phyloP scores from a whole-genome alignment of 2,888 invertebrate genomes.

The Sipha maydis region DNA sequence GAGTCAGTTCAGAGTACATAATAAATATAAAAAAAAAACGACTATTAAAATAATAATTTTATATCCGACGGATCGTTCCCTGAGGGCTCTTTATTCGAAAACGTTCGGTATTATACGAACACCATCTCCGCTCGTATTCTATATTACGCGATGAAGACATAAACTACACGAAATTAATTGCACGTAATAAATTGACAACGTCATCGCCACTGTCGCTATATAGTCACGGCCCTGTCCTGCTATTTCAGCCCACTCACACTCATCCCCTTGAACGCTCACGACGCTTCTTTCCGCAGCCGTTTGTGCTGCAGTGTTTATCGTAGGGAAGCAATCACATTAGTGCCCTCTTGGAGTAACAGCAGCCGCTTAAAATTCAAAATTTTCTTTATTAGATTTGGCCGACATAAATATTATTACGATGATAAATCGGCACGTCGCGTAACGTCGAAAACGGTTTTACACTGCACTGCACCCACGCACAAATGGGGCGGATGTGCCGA shows the following conservation, averaged over 20 bases:
- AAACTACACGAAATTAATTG: conserved; percentile 58
- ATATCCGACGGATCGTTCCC: conserved; percentile 37
- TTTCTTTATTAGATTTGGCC: conserved; percentile 56
- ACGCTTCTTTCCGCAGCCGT: neutral
- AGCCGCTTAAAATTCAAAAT: conserved; percentile 54
- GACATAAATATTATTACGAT: conserved; percentile 49
- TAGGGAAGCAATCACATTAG: conserved; percentile 55
- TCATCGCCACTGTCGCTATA: conserved; percentile 4
- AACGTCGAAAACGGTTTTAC: conserved; percentile 25
- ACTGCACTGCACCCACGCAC: neutral
- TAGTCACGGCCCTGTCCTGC: too few relatives aligned
- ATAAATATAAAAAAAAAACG: conserved; percentile 12
- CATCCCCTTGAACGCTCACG: neutral
- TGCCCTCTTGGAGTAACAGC: conserved; percentile 22
- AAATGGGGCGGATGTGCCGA: conserved; percentile 36
- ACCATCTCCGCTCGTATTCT: neutral
- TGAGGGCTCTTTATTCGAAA: conserved; percentile 23
- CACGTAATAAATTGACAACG: conserved; percentile 60
- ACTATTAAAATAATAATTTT: conserved; percentile 46
- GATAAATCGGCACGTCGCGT: conserved; percentile 52
- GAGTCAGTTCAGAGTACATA: neutral
- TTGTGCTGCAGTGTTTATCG: conserved; percentile 21
- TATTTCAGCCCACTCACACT: neutral
- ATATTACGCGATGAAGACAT: conserved; percentile 48
- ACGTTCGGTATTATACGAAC: conserved; percentile 24